Evolutionary conservation across 2,797 vertebrate genomes (phyloP), one percentile per base, ranked within the genome.

Genomic region (Apodemus agrarius): DNA sequence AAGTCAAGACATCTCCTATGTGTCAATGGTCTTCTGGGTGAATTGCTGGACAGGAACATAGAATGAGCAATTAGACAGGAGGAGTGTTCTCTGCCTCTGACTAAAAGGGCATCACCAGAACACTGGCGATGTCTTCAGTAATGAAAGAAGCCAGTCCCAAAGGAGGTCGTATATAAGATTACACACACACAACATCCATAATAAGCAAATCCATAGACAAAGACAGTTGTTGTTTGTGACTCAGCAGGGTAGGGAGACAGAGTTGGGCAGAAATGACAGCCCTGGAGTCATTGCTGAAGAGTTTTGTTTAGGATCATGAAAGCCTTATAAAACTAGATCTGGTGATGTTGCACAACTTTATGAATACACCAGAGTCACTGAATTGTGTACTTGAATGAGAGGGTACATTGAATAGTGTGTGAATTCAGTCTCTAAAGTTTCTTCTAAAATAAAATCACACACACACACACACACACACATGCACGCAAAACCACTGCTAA

Each of bases 401-500:
- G n/a, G 0, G 2, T 69, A 54, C 57, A 49, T 52, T 80, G 21
- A n/a, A 69, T 16, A 17, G 26, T n/a, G 31, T 34, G 8, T 78
- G 24, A 92, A 93, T 91, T 96, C 21, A 85, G 83, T 75, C 85
- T 86, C 40, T 87, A 90, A 90, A 61, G 21, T 57, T 59, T 3
- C 81, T 93, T 86, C 88, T 61, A 82, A 43, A 76, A 81, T 81
- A 4, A 21, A 80, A n/a, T n/a, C n/a, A n/a, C n/a, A n/a, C n/a
- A n/a, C n/a, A n/a, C n/a, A n/a, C n/a, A n/a, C n/a, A n/a, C n/a
- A n/a, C n/a, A n/a, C n/a, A n/a, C n/a, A n/a, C n/a, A n/a, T n/a
- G n/a, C n/a, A n/a, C n/a, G n/a, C n/a, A n/a, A n/a, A 49, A 11
- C 8, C 84, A 89, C 29, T 26, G 13, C 34, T 81, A 91, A 78